Percentiles rank a stretch among this genome's conserved stretches.
Evolutionary conservation across 2,888 invertebrate species (phyloP).

Genomic region (Conchocele bisecta): DNA sequence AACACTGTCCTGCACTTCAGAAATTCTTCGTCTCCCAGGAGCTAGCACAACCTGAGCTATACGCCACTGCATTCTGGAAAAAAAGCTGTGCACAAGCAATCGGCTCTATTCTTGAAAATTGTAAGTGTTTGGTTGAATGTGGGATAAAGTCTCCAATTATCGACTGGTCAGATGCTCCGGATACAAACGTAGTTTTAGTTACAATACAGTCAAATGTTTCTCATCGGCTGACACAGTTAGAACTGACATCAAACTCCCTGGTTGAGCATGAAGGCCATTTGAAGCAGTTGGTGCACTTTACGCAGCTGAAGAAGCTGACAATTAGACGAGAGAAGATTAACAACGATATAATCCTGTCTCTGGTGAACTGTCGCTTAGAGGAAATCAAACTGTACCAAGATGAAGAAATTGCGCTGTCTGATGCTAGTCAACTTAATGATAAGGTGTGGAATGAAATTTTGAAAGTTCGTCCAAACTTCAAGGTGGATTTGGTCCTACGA

Average conservation of each 20-base stretch:
- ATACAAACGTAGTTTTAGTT: constrained; percentile 48
- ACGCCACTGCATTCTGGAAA: constrained; percentile 48
- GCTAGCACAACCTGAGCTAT: constrained; percentile 17
- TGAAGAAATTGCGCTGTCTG: constrained; percentile 60
- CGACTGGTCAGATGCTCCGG: constrained; percentile 53
- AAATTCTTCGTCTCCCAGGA: constrained; percentile 51
- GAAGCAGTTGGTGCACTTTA: constrained; percentile 53
- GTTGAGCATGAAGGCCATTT: constrained; percentile 63
- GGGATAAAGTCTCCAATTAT: constrained; percentile 54
- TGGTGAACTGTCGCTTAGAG: constrained; percentile 51
- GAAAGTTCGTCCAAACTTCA: constrained; percentile 57
- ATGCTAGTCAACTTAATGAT: constrained; percentile 54
- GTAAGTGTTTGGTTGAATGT: constrained; percentile 40
- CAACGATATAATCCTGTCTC: constrained; percentile 53
- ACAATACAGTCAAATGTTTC: constrained; percentile 38
- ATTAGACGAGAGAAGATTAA: constrained; percentile 65
- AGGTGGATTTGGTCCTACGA: constrained; percentile 59
- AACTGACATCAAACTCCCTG: constrained; percentile 56
- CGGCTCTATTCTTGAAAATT: constrained; percentile 47
- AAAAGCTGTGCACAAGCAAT: constrained; percentile 53
- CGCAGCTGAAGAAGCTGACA: constrained; percentile 48
- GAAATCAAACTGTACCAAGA: constrained; percentile 65
- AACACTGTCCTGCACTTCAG: constrained; percentile 53
- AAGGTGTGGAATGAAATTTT: constrained; percentile 60
- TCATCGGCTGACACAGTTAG: constrained; percentile 56